These are phyloP conservation scores for Torymus auratus DNA, from an alignment of 2,888 invertebrate genomes.

Conservation along the genomic window DNA sequence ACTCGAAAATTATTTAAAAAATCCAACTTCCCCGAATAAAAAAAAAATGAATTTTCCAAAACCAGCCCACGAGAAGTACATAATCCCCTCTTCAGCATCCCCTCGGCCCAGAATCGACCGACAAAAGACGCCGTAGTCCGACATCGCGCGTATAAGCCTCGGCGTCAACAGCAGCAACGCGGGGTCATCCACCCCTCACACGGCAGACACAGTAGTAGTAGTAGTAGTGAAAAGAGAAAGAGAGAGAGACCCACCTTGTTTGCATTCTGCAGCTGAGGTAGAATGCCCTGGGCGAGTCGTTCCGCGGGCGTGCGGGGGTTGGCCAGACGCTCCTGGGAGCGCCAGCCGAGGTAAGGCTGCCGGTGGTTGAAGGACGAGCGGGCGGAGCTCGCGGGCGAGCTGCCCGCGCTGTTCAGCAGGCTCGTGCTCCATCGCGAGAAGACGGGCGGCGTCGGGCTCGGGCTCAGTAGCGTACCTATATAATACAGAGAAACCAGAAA, in stretches of 20 bases:
- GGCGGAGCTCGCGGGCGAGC: slow-evolving; percentile 76
- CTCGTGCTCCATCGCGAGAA: slow-evolving; percentile 79
- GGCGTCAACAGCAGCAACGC: too few relatives aligned
- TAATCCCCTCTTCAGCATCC: too few relatives aligned
- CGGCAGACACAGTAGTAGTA: too few relatives aligned
- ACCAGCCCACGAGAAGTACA: too few relatives aligned
- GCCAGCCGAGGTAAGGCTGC: slow-evolving; percentile 94
- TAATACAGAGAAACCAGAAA: not conserved
- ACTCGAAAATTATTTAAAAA: too few relatives aligned
- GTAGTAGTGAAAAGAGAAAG: not conserved
- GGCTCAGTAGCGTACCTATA: slow-evolving; percentile 76
- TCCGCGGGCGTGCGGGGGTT: slow-evolving; percentile 90
- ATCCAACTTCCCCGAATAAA: too few relatives aligned
- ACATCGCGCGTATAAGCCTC: too few relatives aligned
- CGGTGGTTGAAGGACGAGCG: slow-evolving; percentile 89
- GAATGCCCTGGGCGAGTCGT: slow-evolving; percentile 80
- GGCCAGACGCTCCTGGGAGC: slow-evolving; percentile 88
- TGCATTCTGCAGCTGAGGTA: slow-evolving; percentile 75
- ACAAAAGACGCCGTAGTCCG: too few relatives aligned
- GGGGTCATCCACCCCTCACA: too few relatives aligned
- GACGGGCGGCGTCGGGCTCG: slow-evolving; percentile 76
- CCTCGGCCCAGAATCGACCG: too few relatives aligned
- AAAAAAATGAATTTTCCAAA: too few relatives aligned
- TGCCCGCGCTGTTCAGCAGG: slow-evolving; percentile 79
- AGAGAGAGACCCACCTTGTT: slow-evolving; percentile 68